Evolutionary conservation across 1,140 invertebrate species (phyloP), one percentile per base, ranked within the genome.

Genomic region (Steinernema khuongi): DNA sequence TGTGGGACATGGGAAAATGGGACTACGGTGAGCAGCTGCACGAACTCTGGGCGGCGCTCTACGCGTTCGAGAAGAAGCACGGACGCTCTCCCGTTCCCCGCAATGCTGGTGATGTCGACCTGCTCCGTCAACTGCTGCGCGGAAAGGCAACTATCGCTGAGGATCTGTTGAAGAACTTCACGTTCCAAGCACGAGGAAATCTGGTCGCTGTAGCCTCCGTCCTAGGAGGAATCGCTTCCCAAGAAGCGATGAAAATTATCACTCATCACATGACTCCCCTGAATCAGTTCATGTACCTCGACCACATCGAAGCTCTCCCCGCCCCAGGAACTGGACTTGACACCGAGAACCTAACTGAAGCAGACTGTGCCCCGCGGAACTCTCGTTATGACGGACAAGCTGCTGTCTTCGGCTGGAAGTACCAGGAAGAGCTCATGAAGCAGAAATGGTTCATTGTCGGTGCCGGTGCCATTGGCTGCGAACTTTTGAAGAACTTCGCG

Each of bases 231-330:
- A 90, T 97, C 76, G 92, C 96, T 30, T 96, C 96, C 50, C 68
- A 88, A 86, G 88, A 89, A 87, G 86, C 88, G 0, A 96, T 99
- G 91, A 99, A 89, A 86, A 94, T 95, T 0, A 96, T 94, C 85
- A 94, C 92, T 76, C 96, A 96, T 43, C 99, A 99, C 86, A 99
- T 99, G 85, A 90, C 90, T 76, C 96, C 97, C 0, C 92, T 99
- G 73, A 89, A 89, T 80, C 96, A 99, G 84, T 99, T 92, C 91
- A 85, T 99, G 4, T 98, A 98, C 86, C 94, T 94, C 85, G 96
- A 99, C 88, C 92, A 94, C 2, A 88, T 96, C 22, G 96, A 99
- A 87, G 96, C 94, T 86, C 87, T 99, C 74, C 93, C 94, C 0
- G 89, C 89, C 70, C 89, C 89, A 74, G 79, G 81, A 50, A 80